Conservation (phyloP, 2,888 invertebrate genomes). For the Limnephilus lunatus region DNA sequence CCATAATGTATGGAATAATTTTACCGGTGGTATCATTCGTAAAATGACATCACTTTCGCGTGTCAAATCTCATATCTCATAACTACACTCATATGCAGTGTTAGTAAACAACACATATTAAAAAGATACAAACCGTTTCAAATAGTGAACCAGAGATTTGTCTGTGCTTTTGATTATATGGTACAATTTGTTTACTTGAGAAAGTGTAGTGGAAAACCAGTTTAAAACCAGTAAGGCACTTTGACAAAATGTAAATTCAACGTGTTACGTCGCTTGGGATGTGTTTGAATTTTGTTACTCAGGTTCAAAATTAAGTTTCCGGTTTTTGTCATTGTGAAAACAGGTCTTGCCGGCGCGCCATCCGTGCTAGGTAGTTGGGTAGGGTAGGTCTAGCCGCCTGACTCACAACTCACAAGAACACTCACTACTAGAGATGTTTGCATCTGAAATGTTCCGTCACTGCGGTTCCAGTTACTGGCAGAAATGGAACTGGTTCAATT, state of each 20-base stretch:
- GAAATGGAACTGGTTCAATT: too few relatives aligned
- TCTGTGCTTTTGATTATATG: too few relatives aligned
- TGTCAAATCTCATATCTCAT: too few relatives aligned
- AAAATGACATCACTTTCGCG: constrained; percentile 44
- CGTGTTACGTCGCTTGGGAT: not conserved
- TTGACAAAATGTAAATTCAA: not conserved
- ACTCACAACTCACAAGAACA: constrained; percentile 38
- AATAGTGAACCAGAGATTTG: too few relatives aligned
- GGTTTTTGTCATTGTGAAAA: not conserved
- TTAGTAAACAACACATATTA: too few relatives aligned
- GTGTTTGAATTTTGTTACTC: not conserved
- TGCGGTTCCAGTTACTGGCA: too few relatives aligned
- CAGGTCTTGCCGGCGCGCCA: constrained; percentile 47
- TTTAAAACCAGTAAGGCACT: not conserved
- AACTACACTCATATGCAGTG: too few relatives aligned
- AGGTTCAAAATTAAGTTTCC: not conserved
- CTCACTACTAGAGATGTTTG: not conserved
- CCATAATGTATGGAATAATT: constrained; percentile 29
- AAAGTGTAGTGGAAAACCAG: not conserved
- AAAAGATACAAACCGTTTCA: too few relatives aligned
- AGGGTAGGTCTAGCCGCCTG: not conserved
- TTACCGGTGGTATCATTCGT: constrained; percentile 21
- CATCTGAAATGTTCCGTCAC: too few relatives aligned
- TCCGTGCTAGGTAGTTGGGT: constrained; percentile 2
- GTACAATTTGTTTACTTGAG: not conserved